phyloP scores from a whole-genome alignment of 2,113 vertebrate species.

The Condylura cristata region DNA sequence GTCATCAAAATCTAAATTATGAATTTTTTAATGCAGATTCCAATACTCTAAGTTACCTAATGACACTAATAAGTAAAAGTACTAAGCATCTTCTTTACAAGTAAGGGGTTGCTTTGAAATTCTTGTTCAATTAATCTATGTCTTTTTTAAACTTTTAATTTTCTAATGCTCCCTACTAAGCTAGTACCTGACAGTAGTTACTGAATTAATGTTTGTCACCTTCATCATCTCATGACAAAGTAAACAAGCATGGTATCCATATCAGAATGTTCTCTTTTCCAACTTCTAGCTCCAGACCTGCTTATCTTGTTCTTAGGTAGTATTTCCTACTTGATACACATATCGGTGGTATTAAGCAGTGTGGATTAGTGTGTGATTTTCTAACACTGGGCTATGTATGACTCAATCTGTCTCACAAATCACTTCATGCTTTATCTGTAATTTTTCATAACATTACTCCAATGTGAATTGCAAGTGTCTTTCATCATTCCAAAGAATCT shows the following conservation, averaged over 20 bases:
- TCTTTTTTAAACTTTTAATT: slow-evolving; percentile 16
- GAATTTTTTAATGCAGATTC: not conserved
- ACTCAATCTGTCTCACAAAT: not conserved
- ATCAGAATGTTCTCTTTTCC: not conserved
- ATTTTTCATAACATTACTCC: not conserved
- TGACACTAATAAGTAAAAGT: not conserved
- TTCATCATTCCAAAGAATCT: slow-evolving; percentile 37
- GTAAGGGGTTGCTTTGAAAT: slow-evolving; percentile 27
- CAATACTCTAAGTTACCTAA: not conserved
- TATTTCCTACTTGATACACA: not conserved
- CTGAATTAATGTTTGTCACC: not conserved
- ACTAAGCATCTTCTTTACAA: not conserved
- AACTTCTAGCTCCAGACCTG: not conserved
- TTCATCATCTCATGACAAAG: not conserved
- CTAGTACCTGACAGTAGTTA: not conserved
- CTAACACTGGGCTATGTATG: not conserved
- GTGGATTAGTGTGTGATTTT: not conserved
- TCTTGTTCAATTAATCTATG: slow-evolving; percentile 1
- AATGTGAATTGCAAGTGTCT: not conserved
- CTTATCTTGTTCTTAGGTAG: not conserved
- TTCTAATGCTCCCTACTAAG: not conserved
- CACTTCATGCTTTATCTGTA: not conserved
- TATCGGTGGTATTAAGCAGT: not conserved
- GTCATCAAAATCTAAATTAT: slow-evolving; percentile 13
- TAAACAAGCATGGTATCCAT: not conserved